Evolutionary conservation across 2,113 vertebrate species (phyloP).

Genomic region (Heptranchias perlo): DNA sequence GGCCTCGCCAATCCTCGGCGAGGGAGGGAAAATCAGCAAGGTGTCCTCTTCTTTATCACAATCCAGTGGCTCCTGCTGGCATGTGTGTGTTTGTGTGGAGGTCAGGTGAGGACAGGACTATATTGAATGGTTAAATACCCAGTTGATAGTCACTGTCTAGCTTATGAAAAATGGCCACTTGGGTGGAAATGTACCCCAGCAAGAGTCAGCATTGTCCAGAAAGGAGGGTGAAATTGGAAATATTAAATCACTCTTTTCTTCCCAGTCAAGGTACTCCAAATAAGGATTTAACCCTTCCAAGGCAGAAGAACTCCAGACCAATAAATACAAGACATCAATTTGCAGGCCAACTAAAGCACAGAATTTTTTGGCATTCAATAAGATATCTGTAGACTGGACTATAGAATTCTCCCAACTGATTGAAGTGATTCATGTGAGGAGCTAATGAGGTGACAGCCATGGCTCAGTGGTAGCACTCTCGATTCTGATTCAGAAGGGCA

Average conservation of each 20-base stretch:
- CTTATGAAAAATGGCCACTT: neutral
- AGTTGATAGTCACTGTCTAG: neutral
- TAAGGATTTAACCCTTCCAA: neutral
- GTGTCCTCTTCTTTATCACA: neutral
- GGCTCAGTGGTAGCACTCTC: neutral
- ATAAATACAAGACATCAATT: neutral
- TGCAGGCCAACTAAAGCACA: neutral
- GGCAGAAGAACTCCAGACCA: neutral
- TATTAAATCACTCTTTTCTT: neutral
- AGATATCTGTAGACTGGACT: neutral
- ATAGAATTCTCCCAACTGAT: neutral
- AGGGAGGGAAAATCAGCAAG: neutral
- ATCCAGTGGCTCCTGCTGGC: neutral
- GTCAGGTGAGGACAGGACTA: neutral
- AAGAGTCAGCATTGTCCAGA: neutral
- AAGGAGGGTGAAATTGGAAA: neutral
- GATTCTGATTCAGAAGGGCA: neutral
- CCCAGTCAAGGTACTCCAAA: neutral
- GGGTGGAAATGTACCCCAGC: neutral
- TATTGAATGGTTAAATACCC: neutral
- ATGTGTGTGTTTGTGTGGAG: neutral
- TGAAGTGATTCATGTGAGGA: neutral
- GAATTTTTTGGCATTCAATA: neutral
- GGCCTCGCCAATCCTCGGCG: neutral
- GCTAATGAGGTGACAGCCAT: neutral